phyloP scores from a whole-genome alignment of 2,797 vertebrate genomes.

The Mus spretus region DNA sequence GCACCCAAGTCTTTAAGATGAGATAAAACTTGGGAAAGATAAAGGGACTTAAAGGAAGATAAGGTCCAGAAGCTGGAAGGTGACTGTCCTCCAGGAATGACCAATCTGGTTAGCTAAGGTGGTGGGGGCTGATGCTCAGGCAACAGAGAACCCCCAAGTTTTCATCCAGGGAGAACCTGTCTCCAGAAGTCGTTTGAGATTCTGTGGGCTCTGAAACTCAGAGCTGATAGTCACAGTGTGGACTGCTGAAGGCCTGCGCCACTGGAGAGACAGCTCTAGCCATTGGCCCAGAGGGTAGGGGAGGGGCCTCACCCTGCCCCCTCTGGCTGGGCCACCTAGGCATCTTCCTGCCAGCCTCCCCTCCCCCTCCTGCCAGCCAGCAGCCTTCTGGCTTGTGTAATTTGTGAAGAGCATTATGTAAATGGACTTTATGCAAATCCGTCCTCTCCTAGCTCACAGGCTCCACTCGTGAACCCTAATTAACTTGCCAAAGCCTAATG shows the following conservation, averaged over 20 bases:
- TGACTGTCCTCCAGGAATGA: accelerated
- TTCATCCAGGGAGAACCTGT: background rate
- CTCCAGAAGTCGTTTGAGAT: background rate
- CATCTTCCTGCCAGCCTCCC: conserved; percentile 2
- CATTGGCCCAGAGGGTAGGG: background rate
- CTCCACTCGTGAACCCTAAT: conserved; percentile 84
- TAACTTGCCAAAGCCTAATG: conserved; percentile 82
- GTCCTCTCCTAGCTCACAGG: conserved; percentile 62
- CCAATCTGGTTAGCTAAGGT: background rate
- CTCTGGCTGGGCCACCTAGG: conserved; percentile 34
- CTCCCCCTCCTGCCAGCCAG: conserved; percentile 49
- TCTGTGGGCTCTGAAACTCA: accelerated
- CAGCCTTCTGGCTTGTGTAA: conserved; percentile 80
- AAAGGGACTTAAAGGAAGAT: accelerated
- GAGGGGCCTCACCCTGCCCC: background rate
- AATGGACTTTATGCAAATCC: conserved; percentile 84
- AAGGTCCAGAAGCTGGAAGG: too few relatives aligned
- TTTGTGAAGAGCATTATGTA: conserved; percentile 84
- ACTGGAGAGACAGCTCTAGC: background rate
- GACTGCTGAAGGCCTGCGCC: background rate
- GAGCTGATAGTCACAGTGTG: background rate
- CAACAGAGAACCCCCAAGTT: background rate
- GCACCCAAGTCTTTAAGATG: background rate
- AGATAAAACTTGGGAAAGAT: background rate
- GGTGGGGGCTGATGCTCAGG: too few relatives aligned